Percentiles rank a stretch among this genome's conserved stretches.
Evolutionary conservation across 2,888 invertebrate species (phyloP).

Genomic region (Hydraecia micacea): DNA sequence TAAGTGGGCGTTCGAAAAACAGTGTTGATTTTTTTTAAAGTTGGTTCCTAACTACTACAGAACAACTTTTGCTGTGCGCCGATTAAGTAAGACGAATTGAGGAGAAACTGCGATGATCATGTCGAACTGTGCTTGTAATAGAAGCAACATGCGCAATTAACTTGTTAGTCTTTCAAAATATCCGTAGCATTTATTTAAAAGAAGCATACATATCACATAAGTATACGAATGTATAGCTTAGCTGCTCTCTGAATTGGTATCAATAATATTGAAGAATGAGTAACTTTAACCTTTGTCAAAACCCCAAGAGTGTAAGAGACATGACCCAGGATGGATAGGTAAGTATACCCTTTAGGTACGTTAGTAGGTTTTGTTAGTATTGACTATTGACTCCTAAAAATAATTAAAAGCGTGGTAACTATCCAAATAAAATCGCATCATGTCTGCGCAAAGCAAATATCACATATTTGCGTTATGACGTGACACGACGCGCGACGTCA

Average conservation of each 20-base stretch:
- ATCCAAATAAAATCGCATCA: constrained; percentile 43
- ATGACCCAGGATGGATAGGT: too few species aligned
- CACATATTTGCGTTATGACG: constrained; percentile 63
- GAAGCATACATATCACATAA: neutral
- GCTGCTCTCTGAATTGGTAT: neutral
- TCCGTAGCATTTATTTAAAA: constrained; percentile 19
- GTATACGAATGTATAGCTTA: neutral
- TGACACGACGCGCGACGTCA: constrained; percentile 63
- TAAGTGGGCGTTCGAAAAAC: constrained; percentile 52
- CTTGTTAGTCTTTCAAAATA: constrained; percentile 35
- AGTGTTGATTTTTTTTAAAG: constrained; percentile 47
- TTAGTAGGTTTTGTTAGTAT: neutral
- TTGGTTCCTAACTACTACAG: constrained; percentile 1
- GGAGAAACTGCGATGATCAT: constrained; percentile 41
- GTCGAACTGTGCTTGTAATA: constrained; percentile 23
- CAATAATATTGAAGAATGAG: neutral
- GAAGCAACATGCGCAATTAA: constrained; percentile 43
- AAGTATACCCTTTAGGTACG: neutral
- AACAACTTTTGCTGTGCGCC: constrained; percentile 35
- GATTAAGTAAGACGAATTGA: constrained; percentile 57
- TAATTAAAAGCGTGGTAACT: constrained; percentile 1
- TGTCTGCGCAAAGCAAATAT: constrained; percentile 48
- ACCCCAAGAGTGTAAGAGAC: neutral
- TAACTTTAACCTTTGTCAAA: neutral
- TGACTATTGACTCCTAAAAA: neutral